A percentile compares a stretch with the other conserved stretches of the same genome.
Evolutionary conservation across 2,113 vertebrate genomes (phyloP).

Genomic region (Girardinichthys multiradiatus): DNA sequence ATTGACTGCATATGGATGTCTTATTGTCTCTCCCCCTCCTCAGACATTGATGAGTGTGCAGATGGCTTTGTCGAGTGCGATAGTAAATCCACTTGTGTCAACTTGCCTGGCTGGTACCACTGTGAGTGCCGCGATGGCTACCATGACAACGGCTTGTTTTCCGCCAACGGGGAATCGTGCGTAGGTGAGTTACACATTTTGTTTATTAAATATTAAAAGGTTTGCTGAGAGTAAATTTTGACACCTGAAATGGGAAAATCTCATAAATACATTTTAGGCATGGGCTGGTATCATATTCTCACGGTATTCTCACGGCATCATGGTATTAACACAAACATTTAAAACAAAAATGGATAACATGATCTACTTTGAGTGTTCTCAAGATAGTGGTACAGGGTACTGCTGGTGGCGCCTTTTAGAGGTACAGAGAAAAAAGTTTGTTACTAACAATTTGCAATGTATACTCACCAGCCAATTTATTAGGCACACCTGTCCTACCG

Average conservation of each 20-base stretch:
- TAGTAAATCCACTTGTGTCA: slow-evolving; percentile 94
- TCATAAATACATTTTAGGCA: neutral
- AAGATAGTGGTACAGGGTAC: too few relatives aligned
- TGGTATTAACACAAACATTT: too few relatives aligned
- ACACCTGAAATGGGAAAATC: neutral
- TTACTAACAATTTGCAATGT: too few relatives aligned
- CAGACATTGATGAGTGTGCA: slow-evolving; percentile 96
- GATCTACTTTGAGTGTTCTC: too few relatives aligned
- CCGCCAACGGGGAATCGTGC: slow-evolving; percentile 92
- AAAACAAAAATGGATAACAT: too few relatives aligned
- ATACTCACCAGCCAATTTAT: too few relatives aligned
- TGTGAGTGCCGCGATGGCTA: slow-evolving; percentile 98
- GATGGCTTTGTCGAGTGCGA: slow-evolving; percentile 96
- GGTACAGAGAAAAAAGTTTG: too few relatives aligned
- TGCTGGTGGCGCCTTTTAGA: too few relatives aligned
- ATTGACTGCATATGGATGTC: slow-evolving; percentile 6
- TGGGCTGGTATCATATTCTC: neutral
- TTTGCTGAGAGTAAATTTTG: neutral
- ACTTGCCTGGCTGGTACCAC: slow-evolving; percentile 99
- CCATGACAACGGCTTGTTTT: slow-evolving; percentile 98
- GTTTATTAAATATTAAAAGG: neutral
- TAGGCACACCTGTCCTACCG: too few relatives aligned
- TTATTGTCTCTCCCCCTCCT: slow-evolving; percentile 8
- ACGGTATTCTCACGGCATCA: neutral
- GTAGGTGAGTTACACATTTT: slow-evolving; percentile 85